phyloP scores from a whole-genome alignment of 2,113 vertebrate genomes.

The Bufo bufo region DNA sequence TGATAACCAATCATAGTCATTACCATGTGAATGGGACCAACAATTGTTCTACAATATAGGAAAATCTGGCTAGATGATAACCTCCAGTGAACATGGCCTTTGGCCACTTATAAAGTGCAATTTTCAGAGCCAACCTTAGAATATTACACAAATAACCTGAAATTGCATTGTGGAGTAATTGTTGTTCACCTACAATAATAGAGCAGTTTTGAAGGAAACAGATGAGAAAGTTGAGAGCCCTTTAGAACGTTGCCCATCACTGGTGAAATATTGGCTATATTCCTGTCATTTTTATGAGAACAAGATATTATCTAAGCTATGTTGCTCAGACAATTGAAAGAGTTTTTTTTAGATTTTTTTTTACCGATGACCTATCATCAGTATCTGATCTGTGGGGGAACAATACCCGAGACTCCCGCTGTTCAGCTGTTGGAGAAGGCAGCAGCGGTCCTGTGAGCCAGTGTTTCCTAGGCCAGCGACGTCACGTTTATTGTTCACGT shows the following conservation, averaged over 20 bases:
- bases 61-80: neutral
- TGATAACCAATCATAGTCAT: neutral
- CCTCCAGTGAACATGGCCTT: neutral
- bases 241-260: neutral
- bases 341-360: too few relatives aligned
- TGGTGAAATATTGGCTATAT: neutral
- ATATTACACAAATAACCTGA: neutral
- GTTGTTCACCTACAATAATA: neutral
- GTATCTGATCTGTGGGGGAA: too few relatives aligned
- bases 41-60: neutral
- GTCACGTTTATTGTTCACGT: too few relatives aligned
- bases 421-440: too few relatives aligned
- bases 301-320: neutral
- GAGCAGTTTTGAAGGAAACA: neutral
- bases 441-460: too few relatives aligned
- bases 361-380: too few relatives aligned
- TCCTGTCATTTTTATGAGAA: neutral
- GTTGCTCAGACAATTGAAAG: neutral
- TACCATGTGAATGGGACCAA: neutral
- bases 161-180: neutral
- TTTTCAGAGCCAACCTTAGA: neutral
- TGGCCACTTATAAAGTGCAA: neutral
- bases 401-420: too few relatives aligned
- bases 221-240: neutral
- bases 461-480: too few relatives aligned